Base-by-base conservation (phyloP, 2,888 invertebrate species). In the Nomada lathburiana region DNA sequence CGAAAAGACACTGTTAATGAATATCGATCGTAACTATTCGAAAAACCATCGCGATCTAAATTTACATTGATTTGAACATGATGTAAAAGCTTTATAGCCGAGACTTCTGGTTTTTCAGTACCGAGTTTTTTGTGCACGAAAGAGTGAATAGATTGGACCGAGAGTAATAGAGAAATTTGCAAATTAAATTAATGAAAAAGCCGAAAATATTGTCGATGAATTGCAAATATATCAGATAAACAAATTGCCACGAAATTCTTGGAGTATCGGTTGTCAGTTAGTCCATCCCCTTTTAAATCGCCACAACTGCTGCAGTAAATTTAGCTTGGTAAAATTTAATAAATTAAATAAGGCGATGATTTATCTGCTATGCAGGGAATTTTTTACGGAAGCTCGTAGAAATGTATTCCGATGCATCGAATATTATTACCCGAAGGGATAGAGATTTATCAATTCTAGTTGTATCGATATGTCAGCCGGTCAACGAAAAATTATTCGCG, bases 281-380 rank as follows among this genome's bases (percentile, higher is more conserved):
- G 13, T 47, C 47, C 47, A 47, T 10, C 47, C 11, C 16, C 16
- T 47, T 47, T 2, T 16, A 47, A 47, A 47, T 47, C 47, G 16
- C 16, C 47, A 3, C 47, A 47, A 29, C 3, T 5, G 3, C 29
- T 29, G 5, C 29, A 29, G 26, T 26, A 26, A 26, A 36, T 36
- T 36, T 36, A 36, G 36, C 36, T 36, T 0, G 36, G 36, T 36
- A 36, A 7, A 36, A 36, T 36, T 7, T 36, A 36, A 5, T 36
- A 59, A 74, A 44, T 79, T 74, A 29, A 75, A 79, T 79, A 26
- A 63, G 57, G n/a, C 64, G 64, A 42, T 20, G 63, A 74, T 78
- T 69, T 75, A 44, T 53, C 78, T 55, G 55, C 69, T 68, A 70
- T 64, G 36, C 57, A 44, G 50, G 63, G 55, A 73, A 78, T 69